Evolutionary conservation across 2,797 vertebrate species (phyloP), one percentile per base, ranked within the genome.

Genomic region (Molossus alvarezi): DNA sequence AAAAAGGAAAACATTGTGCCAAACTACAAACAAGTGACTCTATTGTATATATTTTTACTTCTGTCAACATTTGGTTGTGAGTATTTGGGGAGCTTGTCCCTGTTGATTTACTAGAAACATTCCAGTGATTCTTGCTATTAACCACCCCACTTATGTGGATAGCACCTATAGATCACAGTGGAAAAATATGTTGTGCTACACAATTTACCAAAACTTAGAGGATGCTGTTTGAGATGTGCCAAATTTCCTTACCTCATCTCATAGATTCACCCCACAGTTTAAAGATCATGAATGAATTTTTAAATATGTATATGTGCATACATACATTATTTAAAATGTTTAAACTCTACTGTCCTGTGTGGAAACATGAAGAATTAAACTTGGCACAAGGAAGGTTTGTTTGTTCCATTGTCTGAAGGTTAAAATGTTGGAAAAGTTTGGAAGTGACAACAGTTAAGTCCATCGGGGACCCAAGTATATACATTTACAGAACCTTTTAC

Each of bases 211-310:
- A 99, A 99, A 99, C 99, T 98, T 98, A 99, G 97, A 99, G 98
- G 98, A 99, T 99, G 98, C 98, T 98, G 98, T 98, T 98, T 98
- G 98, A 99, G 98, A 98, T 98, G 99, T 99, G 99, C 99, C 99
- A 99, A 99, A 99, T 99, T 99, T 99, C 99, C 99, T 99, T 99
- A 99, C 99, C 99, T 99, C 99, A 99, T 99, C 98, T 98, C 98
- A 98, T 98, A 98, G 95, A 98, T 99, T 99, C 98, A 98, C 98
- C 98, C 99, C 98, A 98, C 98, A 98, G 98, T 99, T 99, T 99
- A 99, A 99, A 99, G 98, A 96, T 99, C 98, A 98, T 98, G 98
- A 98, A 97, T 95, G 84, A 90, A 76, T 96, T 96, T 84, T 75
- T 37, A 29, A 81, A 62, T n/a, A 83, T 67, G 65, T 64, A 9